These are phyloP conservation scores for Cheirogaleus medius DNA, from an alignment of 2,113 vertebrate genomes.

Conservation along the genomic window DNA sequence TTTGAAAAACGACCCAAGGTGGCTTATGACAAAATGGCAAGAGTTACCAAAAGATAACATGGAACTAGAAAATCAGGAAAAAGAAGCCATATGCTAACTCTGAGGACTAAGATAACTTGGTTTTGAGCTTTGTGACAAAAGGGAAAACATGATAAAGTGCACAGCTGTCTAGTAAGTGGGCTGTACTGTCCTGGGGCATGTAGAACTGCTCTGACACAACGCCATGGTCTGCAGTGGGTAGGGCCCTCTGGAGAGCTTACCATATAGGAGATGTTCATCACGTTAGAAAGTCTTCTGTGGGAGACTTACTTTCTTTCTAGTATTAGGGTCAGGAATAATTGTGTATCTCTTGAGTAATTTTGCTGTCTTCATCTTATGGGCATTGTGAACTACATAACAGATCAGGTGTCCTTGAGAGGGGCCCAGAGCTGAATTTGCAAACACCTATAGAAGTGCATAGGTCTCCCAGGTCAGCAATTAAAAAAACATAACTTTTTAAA, in stretches of 20 bases:
- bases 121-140: background rate
- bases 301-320: background rate
- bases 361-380: background rate
- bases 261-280: background rate
- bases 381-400: background rate
- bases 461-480: background rate
- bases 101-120: background rate
- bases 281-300: background rate
- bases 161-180: background rate
- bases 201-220: background rate
- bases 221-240: background rate
- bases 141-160: background rate
- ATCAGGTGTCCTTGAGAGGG: background rate
- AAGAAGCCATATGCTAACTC: background rate
- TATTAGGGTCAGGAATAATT: background rate
- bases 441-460: background rate
- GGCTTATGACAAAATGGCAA: background rate
- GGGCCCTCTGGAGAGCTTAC: background rate
- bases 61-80: slow-evolving; percentile 15
- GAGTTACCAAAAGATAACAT: background rate
- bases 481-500: background rate
- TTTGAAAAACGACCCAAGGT: background rate
- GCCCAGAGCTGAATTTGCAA: background rate
- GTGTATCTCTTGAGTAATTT: background rate
- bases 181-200: background rate